Conservation (phyloP, 1,140 invertebrate species). For the Melanaphis sacchari region DNA sequence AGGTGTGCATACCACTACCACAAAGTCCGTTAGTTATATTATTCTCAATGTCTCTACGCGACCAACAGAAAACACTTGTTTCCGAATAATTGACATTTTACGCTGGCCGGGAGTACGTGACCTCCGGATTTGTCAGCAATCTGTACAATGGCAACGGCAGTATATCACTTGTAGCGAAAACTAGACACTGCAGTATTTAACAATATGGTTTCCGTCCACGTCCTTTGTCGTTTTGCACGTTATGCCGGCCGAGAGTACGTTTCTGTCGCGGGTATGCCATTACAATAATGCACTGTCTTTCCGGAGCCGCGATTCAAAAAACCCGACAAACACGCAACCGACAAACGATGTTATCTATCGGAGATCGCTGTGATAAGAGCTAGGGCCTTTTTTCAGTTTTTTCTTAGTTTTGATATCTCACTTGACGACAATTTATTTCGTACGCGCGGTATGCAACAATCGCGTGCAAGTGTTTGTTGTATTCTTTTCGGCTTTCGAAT, state of each 20-base stretch:
- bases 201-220: neutral
- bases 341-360: neutral
- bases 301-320: too few species aligned
- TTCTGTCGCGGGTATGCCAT: neutral
- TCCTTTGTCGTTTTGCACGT: neutral
- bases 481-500: too few species aligned
- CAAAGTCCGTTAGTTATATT: neutral
- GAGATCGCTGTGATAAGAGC: neutral
- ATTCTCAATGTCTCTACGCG: neutral
- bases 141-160: neutral
- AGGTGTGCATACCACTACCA: neutral
- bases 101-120: neutral
- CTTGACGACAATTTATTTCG: neutral
- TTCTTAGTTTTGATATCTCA: neutral
- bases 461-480: neutral
- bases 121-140: neutral
- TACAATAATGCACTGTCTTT: neutral
- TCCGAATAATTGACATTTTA: constrained; percentile 38
- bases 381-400: neutral
- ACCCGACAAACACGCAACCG: neutral
- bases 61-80: neutral
- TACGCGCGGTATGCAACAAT: neutral
- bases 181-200: neutral
- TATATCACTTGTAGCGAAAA: neutral
- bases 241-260: neutral